These are phyloP conservation scores for Xanthorhoe designata DNA, from an alignment of 2,888 invertebrate species.

Conservation along the genomic window DNA sequence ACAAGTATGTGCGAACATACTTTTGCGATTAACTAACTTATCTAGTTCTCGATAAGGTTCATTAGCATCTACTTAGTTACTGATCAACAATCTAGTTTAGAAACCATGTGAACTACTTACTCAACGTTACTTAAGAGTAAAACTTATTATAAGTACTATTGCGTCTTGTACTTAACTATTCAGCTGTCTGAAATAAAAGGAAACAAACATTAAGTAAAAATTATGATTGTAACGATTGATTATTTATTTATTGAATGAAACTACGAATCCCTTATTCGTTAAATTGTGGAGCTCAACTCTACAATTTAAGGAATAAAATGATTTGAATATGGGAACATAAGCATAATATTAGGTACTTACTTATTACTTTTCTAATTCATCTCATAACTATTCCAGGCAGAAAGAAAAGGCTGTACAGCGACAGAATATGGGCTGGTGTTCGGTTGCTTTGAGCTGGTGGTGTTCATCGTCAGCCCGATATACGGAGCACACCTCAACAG, in stretches of 20 bases:
- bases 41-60: conserved; percentile 11
- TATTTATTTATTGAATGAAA: too few relatives aligned
- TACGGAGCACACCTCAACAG: conserved; percentile 92
- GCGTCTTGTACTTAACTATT: too few relatives aligned
- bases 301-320: too few relatives aligned
- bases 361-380: not conserved
- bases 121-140: not conserved
- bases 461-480: conserved; percentile 92
- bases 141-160: too few relatives aligned
- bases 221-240: too few relatives aligned
- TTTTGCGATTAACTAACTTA: conserved; percentile 9
- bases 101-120: conserved; percentile 4
- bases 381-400: conserved; percentile 86
- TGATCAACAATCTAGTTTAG: not conserved
- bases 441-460: conserved; percentile 93
- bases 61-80: conserved; percentile 14
- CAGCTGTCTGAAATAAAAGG: too few relatives aligned
- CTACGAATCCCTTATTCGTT: too few relatives aligned
- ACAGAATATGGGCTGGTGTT: conserved; percentile 95
- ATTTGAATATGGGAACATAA: too few relatives aligned
- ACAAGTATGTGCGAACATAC: not conserved
- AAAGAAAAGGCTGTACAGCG: conserved; percentile 91
- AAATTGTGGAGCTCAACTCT: too few relatives aligned
- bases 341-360: too few relatives aligned
- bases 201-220: too few relatives aligned